A percentile compares a stretch with the other conserved stretches of the same genome.
Evolutionary conservation across 2,113 vertebrate genomes (phyloP).

Genomic region (Ramphastos sulfuratus): DNA sequence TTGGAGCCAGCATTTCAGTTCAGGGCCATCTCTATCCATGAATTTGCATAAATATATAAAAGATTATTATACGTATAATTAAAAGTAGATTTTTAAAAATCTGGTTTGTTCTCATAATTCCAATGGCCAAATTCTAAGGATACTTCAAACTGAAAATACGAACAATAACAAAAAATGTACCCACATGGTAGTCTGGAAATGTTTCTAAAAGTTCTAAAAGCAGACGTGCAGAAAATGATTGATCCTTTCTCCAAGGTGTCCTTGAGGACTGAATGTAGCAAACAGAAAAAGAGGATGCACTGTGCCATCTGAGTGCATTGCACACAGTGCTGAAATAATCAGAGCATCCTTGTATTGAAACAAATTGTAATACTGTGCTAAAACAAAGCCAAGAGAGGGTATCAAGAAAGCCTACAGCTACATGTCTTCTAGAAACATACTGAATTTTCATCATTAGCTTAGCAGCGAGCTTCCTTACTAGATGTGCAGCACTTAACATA

Average conservation of each 20-base stretch:
- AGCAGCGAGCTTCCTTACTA: background rate
- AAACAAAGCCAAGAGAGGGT: background rate
- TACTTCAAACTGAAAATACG: background rate
- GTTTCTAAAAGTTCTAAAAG: background rate
- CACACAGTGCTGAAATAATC: background rate
- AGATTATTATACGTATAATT: background rate
- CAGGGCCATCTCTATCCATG: background rate
- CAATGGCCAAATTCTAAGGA: background rate
- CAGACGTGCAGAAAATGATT: background rate
- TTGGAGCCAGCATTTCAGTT: background rate
- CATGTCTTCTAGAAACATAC: background rate
- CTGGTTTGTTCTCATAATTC: background rate
- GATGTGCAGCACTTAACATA: background rate
- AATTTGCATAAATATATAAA: background rate
- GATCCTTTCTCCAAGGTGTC: background rate
- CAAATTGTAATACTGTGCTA: background rate
- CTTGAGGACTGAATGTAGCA: background rate
- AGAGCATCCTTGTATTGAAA: background rate
- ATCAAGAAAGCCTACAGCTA: background rate
- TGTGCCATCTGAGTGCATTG: background rate
- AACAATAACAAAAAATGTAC: background rate
- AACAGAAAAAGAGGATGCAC: background rate
- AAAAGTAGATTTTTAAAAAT: background rate
- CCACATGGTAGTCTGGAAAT: background rate
- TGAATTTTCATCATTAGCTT: background rate